Evolutionary conservation across 2,888 invertebrate genomes (phyloP).

Genomic region (Cyaniris semiargus): DNA sequence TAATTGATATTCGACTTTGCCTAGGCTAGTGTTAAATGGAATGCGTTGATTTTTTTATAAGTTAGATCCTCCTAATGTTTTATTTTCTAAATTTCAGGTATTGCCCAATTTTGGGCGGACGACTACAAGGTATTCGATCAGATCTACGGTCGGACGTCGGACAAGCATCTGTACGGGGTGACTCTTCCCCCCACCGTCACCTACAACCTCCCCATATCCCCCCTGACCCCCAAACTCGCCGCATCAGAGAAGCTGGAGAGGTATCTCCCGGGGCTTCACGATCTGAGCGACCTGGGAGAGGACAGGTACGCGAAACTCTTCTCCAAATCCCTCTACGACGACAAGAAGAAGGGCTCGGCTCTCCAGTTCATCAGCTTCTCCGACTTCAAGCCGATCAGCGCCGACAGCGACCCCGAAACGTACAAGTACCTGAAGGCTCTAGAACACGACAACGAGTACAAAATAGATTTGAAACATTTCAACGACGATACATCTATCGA

Average conservation of each 20-base stretch:
- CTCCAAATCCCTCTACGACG: slow-evolving; percentile 41
- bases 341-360: slow-evolving; percentile 47
- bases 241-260: slow-evolving; percentile 59
- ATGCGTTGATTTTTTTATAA: background rate
- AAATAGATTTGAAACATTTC: slow-evolving; percentile 41
- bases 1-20: no score
- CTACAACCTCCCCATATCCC: slow-evolving; percentile 43
- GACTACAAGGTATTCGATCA: slow-evolving; percentile 69
- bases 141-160: slow-evolving; percentile 70
- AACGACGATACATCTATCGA: slow-evolving; percentile 7
- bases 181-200: slow-evolving; percentile 54
- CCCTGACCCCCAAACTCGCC: slow-evolving; percentile 44
- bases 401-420: slow-evolving; percentile 61
- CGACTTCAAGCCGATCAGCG: slow-evolving; percentile 61
- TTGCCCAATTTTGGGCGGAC: slow-evolving; percentile 69
- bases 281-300: slow-evolving; percentile 49
- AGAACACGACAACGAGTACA: slow-evolving; percentile 54
- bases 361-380: slow-evolving; percentile 57
- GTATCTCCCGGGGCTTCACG: slow-evolving; percentile 47
- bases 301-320: slow-evolving; percentile 53
- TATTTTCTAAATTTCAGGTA: slow-evolving; percentile 47
- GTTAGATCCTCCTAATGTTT: background rate
- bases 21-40: background rate
- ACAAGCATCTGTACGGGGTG: slow-evolving; percentile 63
- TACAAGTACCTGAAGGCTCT: slow-evolving; percentile 65